Evolutionary conservation across 2,113 vertebrate genomes (phyloP).

Genomic region (Aspiorhynchus laticeps): DNA sequence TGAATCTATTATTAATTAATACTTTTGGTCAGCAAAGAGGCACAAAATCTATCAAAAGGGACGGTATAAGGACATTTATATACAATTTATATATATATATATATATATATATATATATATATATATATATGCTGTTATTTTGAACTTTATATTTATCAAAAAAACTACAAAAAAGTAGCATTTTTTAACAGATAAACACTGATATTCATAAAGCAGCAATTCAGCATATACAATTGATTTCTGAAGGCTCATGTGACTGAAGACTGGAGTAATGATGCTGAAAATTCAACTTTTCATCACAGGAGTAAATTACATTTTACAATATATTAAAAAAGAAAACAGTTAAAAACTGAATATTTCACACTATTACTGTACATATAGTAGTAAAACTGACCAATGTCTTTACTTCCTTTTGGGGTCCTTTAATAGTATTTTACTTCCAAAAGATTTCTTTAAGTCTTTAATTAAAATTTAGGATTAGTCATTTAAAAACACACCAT

Average conservation of each 20-base stretch:
- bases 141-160: background rate
- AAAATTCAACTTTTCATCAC: background rate
- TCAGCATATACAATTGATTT: background rate
- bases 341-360: background rate
- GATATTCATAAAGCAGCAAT: background rate
- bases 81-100: no score
- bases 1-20: background rate
- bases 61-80: background rate
- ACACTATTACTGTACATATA: background rate
- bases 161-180: no score
- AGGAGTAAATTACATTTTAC: background rate
- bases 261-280: background rate
- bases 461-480: background rate
- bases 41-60: background rate
- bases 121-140: background rate
- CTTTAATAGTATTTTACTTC: background rate
- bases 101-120: no score
- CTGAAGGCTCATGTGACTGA: background rate
- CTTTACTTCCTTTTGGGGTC: background rate
- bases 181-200: no score
- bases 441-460: background rate
- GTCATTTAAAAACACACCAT: background rate
- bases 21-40: background rate
- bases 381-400: background rate
- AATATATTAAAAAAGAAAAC: background rate